Conservation (phyloP, 2,888 invertebrate genomes). For the Anoplius nigerrimus region DNA sequence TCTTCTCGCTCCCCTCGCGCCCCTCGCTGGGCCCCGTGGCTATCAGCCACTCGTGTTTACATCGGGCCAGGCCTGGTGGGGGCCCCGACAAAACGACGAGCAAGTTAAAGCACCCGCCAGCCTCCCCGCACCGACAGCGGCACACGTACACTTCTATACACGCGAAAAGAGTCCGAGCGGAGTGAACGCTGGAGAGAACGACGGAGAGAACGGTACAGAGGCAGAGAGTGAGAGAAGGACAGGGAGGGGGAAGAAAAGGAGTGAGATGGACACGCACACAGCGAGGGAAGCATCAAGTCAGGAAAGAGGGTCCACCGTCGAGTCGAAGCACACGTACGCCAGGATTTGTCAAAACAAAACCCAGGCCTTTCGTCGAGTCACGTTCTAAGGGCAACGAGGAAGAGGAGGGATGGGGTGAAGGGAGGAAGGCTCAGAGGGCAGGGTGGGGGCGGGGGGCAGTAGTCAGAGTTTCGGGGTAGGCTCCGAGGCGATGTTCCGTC, state of each 20-base stretch:
- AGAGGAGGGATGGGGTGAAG: constrained; percentile 3
- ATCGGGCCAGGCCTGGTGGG: constrained; percentile 59
- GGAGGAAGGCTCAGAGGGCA: constrained; percentile 15
- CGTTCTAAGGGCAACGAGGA: constrained; percentile 56
- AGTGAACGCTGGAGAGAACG: background rate
- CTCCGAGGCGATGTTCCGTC: constrained; percentile 20
- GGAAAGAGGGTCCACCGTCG: constrained; percentile 45
- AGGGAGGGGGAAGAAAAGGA: constrained; percentile 23
- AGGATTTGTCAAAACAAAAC: constrained; percentile 72
- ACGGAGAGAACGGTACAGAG: background rate
- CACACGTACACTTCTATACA: constrained; percentile 29
- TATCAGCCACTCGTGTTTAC: constrained; percentile 73
- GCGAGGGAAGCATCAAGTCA: constrained; percentile 28
- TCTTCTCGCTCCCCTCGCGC: constrained; percentile 14
- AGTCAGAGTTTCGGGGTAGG: too few relatives aligned
- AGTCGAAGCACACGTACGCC: constrained; percentile 53
- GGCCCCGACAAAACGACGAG: constrained; percentile 57
- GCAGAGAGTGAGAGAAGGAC: constrained; percentile 17
- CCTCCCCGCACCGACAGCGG: constrained; percentile 7
- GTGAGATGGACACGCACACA: constrained; percentile 29
- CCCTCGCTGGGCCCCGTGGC: constrained; percentile 58
- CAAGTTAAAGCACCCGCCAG: constrained; percentile 48
- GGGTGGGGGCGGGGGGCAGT: background rate
- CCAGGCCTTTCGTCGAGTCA: constrained; percentile 68
- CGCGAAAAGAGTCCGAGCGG: constrained; percentile 10